phyloP scores from a whole-genome alignment of 2,888 invertebrate species.

The Crepidodera aurea region DNA sequence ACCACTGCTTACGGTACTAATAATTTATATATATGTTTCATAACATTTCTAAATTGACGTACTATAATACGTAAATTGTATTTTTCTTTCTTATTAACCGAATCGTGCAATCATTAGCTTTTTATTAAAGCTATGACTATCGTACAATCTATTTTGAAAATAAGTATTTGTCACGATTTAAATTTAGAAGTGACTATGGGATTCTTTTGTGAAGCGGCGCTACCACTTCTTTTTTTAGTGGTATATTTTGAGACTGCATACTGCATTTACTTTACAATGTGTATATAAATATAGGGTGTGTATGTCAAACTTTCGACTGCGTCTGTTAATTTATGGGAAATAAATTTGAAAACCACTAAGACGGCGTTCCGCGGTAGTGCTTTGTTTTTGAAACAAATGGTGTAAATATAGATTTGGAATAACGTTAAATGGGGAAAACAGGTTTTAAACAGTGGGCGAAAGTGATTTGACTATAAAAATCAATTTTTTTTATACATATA shows the following conservation, averaged over 20 bases:
- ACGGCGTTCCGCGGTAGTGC: not conserved
- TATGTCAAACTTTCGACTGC: not conserved
- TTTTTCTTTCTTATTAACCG: constrained; percentile 6
- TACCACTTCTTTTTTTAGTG: constrained; percentile 21
- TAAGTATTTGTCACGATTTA: constrained; percentile 41
- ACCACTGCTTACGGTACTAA: too few relatives aligned
- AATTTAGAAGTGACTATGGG: constrained; percentile 36
- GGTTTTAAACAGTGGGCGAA: too few relatives aligned
- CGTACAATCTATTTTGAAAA: constrained; percentile 29
- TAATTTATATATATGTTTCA: too few relatives aligned
- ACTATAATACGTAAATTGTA: not conserved
- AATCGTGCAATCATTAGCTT: constrained; percentile 4
- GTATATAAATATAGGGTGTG: not conserved
- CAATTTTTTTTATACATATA: too few relatives aligned
- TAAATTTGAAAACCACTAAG: not conserved
- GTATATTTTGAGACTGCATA: constrained; percentile 24
- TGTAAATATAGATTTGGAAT: too few relatives aligned
- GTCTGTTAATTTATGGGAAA: not conserved
- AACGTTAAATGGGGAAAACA: too few relatives aligned
- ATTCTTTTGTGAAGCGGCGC: constrained; percentile 34
- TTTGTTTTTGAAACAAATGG: not conserved
- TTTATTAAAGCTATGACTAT: constrained; percentile 24
- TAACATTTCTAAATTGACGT: constrained; percentile 1
- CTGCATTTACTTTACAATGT: constrained; percentile 3
- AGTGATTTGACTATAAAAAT: too few relatives aligned